phyloP scores from a whole-genome alignment of 2,888 invertebrate species.

The Acleris cristana region DNA sequence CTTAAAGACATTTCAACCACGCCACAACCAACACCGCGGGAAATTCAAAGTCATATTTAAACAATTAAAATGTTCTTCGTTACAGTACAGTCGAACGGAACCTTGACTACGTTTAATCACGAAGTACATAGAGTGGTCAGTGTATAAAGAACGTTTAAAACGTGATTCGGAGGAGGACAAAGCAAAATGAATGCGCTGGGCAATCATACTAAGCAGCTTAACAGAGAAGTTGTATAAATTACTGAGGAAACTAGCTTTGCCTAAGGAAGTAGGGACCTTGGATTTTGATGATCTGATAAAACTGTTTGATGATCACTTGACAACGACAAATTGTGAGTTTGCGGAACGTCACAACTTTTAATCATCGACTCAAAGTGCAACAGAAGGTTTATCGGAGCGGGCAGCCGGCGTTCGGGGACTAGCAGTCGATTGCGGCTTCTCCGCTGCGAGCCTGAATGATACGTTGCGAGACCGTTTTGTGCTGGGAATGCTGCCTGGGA shows the following conservation, averaged over 20 bases:
- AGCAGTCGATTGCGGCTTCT: neutral
- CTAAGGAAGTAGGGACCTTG: neutral
- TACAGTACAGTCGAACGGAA: too few relatives aligned
- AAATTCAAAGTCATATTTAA: too few relatives aligned
- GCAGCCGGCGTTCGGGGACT: neutral
- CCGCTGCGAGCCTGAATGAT: neutral
- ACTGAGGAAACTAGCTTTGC: neutral
- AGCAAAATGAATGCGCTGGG: neutral
- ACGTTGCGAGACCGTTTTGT: slow-evolving; percentile 17
- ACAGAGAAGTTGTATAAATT: neutral
- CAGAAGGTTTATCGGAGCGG: neutral
- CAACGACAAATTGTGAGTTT: neutral
- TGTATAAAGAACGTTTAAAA: neutral
- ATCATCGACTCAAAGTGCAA: slow-evolving; percentile 1
- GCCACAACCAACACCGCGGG: too few relatives aligned
- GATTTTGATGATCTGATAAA: slow-evolving; percentile 1
- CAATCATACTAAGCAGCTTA: neutral
- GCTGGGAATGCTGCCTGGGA: slow-evolving; percentile 17
- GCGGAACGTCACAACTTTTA: neutral
- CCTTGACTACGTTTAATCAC: neutral
- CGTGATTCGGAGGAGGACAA: neutral
- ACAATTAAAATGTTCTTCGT: too few relatives aligned
- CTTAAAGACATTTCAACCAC: too few relatives aligned
- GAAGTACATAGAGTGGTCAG: neutral
- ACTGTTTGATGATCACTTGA: neutral